phyloP scores from a whole-genome alignment of 2,888 invertebrate genomes.

The Napeogenes inachia region DNA sequence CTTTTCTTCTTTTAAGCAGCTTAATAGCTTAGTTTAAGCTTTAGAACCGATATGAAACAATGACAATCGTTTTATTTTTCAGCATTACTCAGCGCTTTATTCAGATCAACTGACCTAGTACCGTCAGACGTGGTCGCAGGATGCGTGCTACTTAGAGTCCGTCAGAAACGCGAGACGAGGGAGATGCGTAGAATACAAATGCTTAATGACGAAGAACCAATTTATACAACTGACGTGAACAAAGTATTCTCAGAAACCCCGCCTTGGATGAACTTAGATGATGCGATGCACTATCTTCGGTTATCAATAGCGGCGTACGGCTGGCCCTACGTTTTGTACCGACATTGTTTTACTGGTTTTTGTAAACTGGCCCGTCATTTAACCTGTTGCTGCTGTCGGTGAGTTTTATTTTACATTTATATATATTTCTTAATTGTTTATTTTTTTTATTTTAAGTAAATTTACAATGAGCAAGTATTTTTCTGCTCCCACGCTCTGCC shows the following conservation, averaged over 20 bases:
- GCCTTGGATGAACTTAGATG: conserved; percentile 88
- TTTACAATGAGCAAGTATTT: no score
- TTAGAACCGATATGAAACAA: no score
- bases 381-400: conserved; percentile 86
- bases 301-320: conserved; percentile 91
- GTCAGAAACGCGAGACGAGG: conserved; percentile 84
- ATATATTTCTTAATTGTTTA: no score
- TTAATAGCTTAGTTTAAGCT: no score
- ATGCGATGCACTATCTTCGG: conserved; percentile 86
- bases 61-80: conserved; percentile 38
- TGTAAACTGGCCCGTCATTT: conserved; percentile 83
- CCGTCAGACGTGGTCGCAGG: conserved; percentile 94
- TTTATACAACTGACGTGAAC: conserved; percentile 79
- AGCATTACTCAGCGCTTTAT: conserved; percentile 86
- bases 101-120: conserved; percentile 90
- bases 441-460: no score
- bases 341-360: conserved; percentile 85
- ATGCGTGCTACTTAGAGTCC: conserved; percentile 87
- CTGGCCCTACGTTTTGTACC: conserved; percentile 90
- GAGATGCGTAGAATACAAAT: conserved; percentile 82
- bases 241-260: conserved; percentile 81
- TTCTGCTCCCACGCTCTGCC: no score
- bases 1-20: no score
- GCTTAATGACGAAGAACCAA: conserved; percentile 81
- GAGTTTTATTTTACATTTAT: conserved; percentile 32